These are phyloP conservation scores for Merluccius polli DNA, from an alignment of 2,797 vertebrate genomes.

Conservation along the genomic window DNA sequence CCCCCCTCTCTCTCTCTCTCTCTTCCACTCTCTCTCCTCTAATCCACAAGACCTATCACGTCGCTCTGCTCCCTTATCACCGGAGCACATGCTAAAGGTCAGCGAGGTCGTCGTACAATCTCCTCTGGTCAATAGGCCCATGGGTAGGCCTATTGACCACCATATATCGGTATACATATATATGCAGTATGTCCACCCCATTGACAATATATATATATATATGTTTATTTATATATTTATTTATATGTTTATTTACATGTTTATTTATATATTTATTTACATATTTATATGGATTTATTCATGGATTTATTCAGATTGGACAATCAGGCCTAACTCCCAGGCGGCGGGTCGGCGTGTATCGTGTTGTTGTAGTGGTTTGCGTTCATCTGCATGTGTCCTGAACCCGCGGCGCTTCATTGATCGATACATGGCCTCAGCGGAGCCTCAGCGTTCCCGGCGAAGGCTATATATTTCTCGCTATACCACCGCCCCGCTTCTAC, in stretches of 20 bases:
- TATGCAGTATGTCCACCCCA: too few species aligned
- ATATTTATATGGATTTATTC: background rate
- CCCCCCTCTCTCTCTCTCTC: background rate
- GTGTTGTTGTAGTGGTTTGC: background rate
- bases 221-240: too few species aligned
- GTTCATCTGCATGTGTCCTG: background rate
- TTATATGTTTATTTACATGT: too few species aligned
- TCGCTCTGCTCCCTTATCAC: slow-evolving; percentile 34
- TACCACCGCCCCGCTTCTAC: background rate
- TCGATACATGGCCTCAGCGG: background rate
- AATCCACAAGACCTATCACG: slow-evolving; percentile 55
- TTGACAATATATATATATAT: too few species aligned
- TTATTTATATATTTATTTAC: too few species aligned
- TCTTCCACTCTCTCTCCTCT: slow-evolving; percentile 37
- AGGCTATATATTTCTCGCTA: background rate
- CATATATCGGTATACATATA: background rate
- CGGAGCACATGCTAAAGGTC: slow-evolving; percentile 49
- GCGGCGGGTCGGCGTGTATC: background rate
- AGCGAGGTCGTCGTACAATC: slow-evolving; percentile 39
- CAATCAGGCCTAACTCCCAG: background rate
- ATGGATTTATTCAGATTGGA: background rate
- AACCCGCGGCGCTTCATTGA: background rate
- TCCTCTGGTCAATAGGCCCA: slow-evolving; percentile 22
- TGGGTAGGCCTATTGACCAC: background rate
- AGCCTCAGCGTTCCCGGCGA: background rate